Evolutionary conservation across 2,797 vertebrate species (phyloP).

Genomic region (Microhierax caerulescens): DNA sequence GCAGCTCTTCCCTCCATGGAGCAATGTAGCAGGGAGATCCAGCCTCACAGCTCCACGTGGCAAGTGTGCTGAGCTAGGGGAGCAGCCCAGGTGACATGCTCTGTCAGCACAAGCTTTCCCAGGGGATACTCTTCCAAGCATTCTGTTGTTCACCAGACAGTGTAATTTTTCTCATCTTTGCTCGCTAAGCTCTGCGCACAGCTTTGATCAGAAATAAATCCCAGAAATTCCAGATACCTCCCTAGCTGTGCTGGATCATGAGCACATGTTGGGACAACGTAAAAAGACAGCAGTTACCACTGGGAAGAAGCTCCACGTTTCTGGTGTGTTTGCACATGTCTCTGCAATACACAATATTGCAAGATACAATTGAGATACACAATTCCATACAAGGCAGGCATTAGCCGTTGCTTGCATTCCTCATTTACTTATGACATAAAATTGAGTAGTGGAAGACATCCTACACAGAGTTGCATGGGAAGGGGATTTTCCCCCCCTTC

Average conservation of each 20-base stretch:
- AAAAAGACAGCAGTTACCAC: not conserved
- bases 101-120: fast-evolving
- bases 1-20: not conserved
- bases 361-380: too few relatives aligned
- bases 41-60: not conserved
- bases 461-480: not conserved
- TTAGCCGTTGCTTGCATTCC: not conserved
- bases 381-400: not conserved
- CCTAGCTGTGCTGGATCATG: not conserved
- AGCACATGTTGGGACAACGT: not conserved
- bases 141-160: not conserved
- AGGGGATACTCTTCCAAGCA: fast-evolving
- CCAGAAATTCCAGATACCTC: conserved; percentile 35
- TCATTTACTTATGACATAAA: not conserved
- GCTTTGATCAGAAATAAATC: conserved; percentile 50
- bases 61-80: fast-evolving
- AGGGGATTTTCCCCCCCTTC: not conserved
- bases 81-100: not conserved
- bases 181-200: not conserved
- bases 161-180: not conserved
- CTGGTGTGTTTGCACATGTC: not conserved
- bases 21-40: fast-evolving
- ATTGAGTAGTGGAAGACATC: not conserved
- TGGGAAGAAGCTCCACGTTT: not conserved
- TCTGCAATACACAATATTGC: not conserved